phyloP scores from a whole-genome alignment of 1,140 invertebrate species.

The Drosophila parvula region DNA sequence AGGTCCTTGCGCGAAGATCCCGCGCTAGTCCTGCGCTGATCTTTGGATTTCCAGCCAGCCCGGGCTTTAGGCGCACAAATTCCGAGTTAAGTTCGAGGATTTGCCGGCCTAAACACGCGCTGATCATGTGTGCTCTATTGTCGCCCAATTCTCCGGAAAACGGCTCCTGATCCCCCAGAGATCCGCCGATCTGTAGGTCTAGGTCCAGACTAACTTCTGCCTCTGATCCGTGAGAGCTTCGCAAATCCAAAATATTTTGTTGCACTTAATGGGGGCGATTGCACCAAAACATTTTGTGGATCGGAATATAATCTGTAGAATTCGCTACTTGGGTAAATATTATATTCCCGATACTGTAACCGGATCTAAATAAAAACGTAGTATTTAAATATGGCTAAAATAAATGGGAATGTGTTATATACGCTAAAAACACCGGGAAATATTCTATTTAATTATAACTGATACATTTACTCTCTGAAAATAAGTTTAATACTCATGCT shows the following conservation, averaged over 20 bases:
- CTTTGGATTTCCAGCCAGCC: conserved; percentile 58
- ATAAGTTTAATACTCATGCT: no score
- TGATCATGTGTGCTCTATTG: conserved; percentile 54
- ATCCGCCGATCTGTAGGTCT: conserved; percentile 35
- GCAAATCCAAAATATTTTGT: conserved; percentile 73
- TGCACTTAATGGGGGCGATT: conserved; percentile 45
- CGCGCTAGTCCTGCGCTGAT: conserved; percentile 64
- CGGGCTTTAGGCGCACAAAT: conserved; percentile 68
- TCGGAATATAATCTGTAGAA: background rate
- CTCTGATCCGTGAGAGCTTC: conserved; percentile 45
- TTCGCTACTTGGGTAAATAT: background rate
- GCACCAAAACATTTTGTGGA: conserved; percentile 51
- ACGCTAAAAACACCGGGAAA: no score
- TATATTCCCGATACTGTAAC: background rate
- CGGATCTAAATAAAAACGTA: background rate
- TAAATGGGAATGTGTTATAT: no score
- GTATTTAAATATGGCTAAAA: background rate
- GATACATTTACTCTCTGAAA: no score
- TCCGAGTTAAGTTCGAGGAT: conserved; percentile 74
- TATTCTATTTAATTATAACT: no score
- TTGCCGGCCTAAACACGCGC: conserved; percentile 68
- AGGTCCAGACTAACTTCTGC: conserved; percentile 57
- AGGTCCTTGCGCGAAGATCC: conserved; percentile 25
- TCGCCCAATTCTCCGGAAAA: conserved; percentile 35
- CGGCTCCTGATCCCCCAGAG: conserved; percentile 36